phyloP scores from a whole-genome alignment of 2,797 vertebrate genomes.

The Lerista edwardsae region DNA sequence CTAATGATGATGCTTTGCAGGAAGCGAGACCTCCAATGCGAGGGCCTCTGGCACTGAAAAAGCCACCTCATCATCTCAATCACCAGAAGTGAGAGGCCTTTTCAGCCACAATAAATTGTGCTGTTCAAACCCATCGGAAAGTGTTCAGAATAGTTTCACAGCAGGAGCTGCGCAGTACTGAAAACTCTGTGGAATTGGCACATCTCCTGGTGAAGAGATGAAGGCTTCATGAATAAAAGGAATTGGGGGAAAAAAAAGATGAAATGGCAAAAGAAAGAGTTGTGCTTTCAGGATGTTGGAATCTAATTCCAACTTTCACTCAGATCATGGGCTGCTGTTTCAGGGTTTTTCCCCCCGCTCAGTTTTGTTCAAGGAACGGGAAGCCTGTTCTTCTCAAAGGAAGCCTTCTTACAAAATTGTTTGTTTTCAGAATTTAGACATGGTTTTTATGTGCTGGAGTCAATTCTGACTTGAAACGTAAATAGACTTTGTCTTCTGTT shows the following conservation, averaged over 20 bases:
- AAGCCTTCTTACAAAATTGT: slow-evolving; percentile 27
- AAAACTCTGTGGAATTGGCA: slow-evolving; percentile 57
- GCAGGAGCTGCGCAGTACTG: slow-evolving; percentile 37
- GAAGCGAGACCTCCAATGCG: background rate
- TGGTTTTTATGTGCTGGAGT: slow-evolving; percentile 40
- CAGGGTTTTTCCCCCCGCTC: slow-evolving; percentile 27
- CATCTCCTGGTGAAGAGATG: slow-evolving; percentile 59
- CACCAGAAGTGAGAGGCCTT: slow-evolving; percentile 39
- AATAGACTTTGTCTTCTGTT: slow-evolving; percentile 27
- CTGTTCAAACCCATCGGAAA: slow-evolving; percentile 41
- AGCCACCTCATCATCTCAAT: slow-evolving; percentile 8
- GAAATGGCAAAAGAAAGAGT: slow-evolving; percentile 53
- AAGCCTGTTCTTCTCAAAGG: slow-evolving; percentile 40
- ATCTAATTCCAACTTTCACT: slow-evolving; percentile 61
- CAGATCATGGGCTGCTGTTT: slow-evolving; percentile 46
- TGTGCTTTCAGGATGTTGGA: slow-evolving; percentile 59
- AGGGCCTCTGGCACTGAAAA: background rate
- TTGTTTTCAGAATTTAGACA: slow-evolving; percentile 38
- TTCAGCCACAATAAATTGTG: slow-evolving; percentile 36
- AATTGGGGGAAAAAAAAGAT: slow-evolving; percentile 30
- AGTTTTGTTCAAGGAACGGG: slow-evolving; percentile 49
- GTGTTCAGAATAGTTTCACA: slow-evolving; percentile 61
- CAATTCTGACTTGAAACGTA: slow-evolving; percentile 40
- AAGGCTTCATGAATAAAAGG: slow-evolving; percentile 66
- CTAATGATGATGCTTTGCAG: too few species aligned